Conservation (phyloP, 2,113 vertebrate species). For the Microcebus jonahi region DNA sequence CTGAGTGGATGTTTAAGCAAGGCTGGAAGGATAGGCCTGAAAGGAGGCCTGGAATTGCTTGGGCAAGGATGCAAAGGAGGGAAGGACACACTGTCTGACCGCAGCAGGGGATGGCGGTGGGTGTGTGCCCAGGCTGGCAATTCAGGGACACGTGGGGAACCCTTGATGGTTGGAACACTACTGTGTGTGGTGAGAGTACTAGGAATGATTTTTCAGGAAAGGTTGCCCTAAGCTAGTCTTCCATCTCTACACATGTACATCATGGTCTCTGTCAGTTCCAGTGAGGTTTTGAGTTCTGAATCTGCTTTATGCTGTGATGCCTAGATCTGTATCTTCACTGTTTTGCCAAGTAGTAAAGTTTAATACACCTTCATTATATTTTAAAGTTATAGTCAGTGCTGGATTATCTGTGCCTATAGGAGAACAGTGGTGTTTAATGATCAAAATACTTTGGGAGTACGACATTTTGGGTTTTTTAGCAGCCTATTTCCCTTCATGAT, state of each 20-base stretch:
- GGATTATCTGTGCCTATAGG: slow-evolving; percentile 14
- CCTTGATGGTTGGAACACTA: background rate
- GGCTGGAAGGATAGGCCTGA: background rate
- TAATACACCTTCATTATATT: background rate
- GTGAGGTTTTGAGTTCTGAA: background rate
- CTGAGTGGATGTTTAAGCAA: background rate
- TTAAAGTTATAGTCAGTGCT: slow-evolving; percentile 23
- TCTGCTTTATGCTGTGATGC: background rate
- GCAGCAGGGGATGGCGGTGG: background rate
- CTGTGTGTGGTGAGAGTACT: background rate
- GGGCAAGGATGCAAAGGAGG: background rate
- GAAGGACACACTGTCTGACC: background rate
- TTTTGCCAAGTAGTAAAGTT: slow-evolving; percentile 15
- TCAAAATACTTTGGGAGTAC: background rate
- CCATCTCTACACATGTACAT: background rate
- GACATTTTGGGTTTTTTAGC: background rate
- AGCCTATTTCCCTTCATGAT: slow-evolving; percentile 42
- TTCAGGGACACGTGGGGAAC: background rate
- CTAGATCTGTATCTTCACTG: background rate
- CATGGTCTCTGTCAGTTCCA: background rate
- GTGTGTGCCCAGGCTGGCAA: background rate
- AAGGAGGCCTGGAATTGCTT: background rate
- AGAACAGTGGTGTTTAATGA: slow-evolving; percentile 5
- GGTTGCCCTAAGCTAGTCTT: background rate
- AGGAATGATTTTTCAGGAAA: background rate